A percentile compares a stretch with the other conserved stretches of the same genome.
These are phyloP conservation scores for Dascillus cervinus DNA, from an alignment of 2,888 invertebrate genomes.

Conservation along the genomic window DNA sequence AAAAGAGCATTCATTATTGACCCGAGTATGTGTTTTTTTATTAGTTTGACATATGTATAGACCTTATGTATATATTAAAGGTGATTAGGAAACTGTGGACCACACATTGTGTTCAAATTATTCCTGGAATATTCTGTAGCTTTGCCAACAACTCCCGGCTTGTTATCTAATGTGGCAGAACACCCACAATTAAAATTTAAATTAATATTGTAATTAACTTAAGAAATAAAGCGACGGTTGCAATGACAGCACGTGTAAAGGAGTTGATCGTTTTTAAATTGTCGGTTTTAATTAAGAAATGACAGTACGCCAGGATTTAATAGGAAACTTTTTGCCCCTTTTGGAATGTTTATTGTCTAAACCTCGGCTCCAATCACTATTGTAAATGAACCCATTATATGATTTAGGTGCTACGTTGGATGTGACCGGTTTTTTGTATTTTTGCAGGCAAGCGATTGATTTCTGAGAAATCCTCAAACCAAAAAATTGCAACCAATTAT, in stretches of 20 bases:
- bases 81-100: slow-evolving; percentile 19
- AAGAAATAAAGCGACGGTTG: slow-evolving; percentile 5
- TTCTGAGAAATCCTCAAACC: too few relatives aligned
- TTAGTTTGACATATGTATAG: slow-evolving; percentile 13
- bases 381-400: slow-evolving; percentile 17
- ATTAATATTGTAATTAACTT: slow-evolving; percentile 17
- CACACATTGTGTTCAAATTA: slow-evolving; percentile 24
- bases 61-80: slow-evolving; percentile 16
- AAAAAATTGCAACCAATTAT: too few relatives aligned
- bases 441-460: too few relatives aligned
- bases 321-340: slow-evolving; percentile 7
- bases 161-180: slow-evolving; percentile 22
- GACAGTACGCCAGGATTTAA: slow-evolving; percentile 9
- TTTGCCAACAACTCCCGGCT: slow-evolving; percentile 20
- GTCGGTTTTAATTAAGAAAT: slow-evolving; percentile 12
- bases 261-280: neutral
- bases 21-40: slow-evolving; percentile 7
- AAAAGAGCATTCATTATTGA: slow-evolving; percentile 3
- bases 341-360: slow-evolving; percentile 18
- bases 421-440: slow-evolving; percentile 16
- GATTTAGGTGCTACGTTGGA: slow-evolving; percentile 15
- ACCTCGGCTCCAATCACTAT: slow-evolving; percentile 14
- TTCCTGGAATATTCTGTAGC: slow-evolving; percentile 22
- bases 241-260: slow-evolving; percentile 5
- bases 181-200: slow-evolving; percentile 24